Evolutionary conservation across 2,797 vertebrate species (phyloP), one percentile per base, ranked within the genome.

Genomic region (Hipposideros larvatus): DNA sequence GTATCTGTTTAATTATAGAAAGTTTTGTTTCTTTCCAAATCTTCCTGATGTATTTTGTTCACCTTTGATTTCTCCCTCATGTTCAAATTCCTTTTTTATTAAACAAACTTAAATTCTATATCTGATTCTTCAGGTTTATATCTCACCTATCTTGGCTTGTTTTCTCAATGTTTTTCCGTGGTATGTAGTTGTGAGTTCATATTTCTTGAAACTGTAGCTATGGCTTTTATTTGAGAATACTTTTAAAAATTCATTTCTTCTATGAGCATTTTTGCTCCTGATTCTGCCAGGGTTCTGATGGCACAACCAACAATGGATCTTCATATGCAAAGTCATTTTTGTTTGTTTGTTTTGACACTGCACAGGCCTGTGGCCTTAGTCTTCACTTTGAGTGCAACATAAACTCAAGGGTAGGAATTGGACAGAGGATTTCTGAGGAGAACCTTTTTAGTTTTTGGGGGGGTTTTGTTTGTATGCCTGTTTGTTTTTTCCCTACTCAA

Each of bases 311-410:
- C 3, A 7, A 5, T 4, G 1, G 28, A 90, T 43, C 15, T 77
- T 77, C 15, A 7, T 18, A 43, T 61, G 16, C 21, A 48, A 83
- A 73, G 46, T n/a, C 18, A 22, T 59, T 82, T 31, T 43, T 24
- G 46, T 46, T 15, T 19, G 57, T 79, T 11, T 41, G 4, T 61
- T 79, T 70, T n/a, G 22, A 46, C 28, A 71, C 0, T 16, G 34
- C 11, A 66, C 3, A 7, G 16, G 13, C 6, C 11, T 37, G 2
- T 19, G 19, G 71, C 73, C 19, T 3, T 7, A 48, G 0, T 2
- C 3, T 79, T 79, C 26, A 41, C 21, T 71, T 21, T 83, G 9
- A 82, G 7, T 31, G 16, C 8, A 22, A 65, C 26, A 11, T 31
- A 46, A 91, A 89, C 41, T 80, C 14, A 71, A 83, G 5, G 7